These are phyloP conservation scores for Parapristionchus giblindavisi DNA, from an alignment of 2,888 invertebrate species.

Conservation along the genomic window DNA sequence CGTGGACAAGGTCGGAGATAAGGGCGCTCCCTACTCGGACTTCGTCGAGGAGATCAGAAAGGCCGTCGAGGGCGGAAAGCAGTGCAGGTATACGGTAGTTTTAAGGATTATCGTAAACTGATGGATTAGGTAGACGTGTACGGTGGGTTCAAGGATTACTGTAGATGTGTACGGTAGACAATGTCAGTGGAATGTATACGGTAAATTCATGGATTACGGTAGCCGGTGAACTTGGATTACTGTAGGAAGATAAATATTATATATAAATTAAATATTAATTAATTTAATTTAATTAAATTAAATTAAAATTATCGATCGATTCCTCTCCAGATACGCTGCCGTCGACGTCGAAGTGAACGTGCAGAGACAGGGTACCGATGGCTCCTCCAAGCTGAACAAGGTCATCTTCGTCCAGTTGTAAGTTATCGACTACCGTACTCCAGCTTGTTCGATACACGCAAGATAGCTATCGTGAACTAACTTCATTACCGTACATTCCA, in stretches of 20 bases:
- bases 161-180: neutral
- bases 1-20: conserved; percentile 69
- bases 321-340: conserved; percentile 63
- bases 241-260: neutral
- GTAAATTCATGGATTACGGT: neutral
- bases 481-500: conserved; percentile 46
- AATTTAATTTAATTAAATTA: too few relatives aligned
- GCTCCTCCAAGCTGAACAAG: conserved; percentile 65
- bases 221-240: neutral
- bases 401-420: conserved; percentile 70
- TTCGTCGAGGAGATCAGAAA: conserved; percentile 67
- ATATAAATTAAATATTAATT: too few relatives aligned
- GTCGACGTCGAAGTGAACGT: conserved; percentile 69
- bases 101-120: neutral
- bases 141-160: neutral
- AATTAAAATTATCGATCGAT: conserved; percentile 1
- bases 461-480: neutral
- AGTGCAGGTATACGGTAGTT: conserved; percentile 58
- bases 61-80: conserved; percentile 66
- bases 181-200: neutral
- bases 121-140: neutral
- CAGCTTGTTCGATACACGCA: neutral
- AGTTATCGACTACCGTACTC: conserved; percentile 43
- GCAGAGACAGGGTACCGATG: conserved; percentile 69
- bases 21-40: conserved; percentile 68